Base-by-base conservation (phyloP, 2,888 invertebrate species). In the Drosophila greeni region DNA sequence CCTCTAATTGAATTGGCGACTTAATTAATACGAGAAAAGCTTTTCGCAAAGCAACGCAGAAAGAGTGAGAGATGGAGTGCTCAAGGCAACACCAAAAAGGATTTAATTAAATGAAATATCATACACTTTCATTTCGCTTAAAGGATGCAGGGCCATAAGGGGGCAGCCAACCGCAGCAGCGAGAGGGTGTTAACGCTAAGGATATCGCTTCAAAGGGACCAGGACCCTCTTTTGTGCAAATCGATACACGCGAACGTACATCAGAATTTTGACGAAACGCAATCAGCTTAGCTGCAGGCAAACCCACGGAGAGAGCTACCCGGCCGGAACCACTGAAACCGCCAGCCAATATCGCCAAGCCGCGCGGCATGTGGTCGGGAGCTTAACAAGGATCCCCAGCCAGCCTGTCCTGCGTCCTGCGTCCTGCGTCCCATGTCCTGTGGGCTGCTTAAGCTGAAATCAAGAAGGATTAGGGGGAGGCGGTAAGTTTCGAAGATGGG, bases 251-350 rank as follows among this genome's bases (percentile, higher is more conserved):
- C 42, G 60, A 55, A 42, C 47, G 67, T 55, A 67, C 67, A 49
- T 57, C 65, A 66, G 66, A 74, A 78, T 75, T 83, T 81, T 83
- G 75, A 83, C 82, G 69, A 72, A 81, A 78, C 81, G 75, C 82
- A 77, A 61, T 81, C 66, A 70, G 78, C 73, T 77, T 73, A 80
- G 81, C 81, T 83, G 81, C 83, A 78, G 83, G 81, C 83, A 64
- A 36, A 42, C 51, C 55, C 60, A 45, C 40, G 23, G 33, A 62
- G 33, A 62, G 34, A 57, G 34, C 56, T 45, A 45, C 43, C 67
- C 52, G 52, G 23, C 65, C 65, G 65, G 62, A 62, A 64, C 62
- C 62, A 43, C 52, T 36, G 43, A 64, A 76, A 68, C 76, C 80
- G 56, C 79, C 76, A 71, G 60, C 62, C 60, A 58, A 43, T 62